Percentiles rank a stretch among this genome's conserved stretches.
Evolutionary conservation across 2,113 vertebrate species (phyloP).

Genomic region (Marcusenius ussheri): DNA sequence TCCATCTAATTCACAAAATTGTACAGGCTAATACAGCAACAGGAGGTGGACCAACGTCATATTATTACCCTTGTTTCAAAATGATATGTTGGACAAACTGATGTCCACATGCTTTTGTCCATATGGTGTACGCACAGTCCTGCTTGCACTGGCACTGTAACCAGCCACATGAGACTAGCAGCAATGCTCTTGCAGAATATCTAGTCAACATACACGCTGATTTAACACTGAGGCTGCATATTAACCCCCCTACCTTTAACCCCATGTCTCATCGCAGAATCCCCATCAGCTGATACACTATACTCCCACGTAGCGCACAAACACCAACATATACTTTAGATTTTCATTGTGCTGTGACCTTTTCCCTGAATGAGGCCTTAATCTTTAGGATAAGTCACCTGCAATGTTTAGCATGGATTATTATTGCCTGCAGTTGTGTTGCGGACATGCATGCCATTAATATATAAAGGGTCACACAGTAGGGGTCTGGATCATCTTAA

Average conservation of each 20-base stretch:
- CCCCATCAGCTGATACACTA: background rate
- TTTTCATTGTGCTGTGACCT: background rate
- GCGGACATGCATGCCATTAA: background rate
- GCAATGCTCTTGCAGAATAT: background rate
- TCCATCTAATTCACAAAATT: background rate
- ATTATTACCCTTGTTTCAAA: background rate
- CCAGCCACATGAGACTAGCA: background rate
- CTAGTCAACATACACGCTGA: background rate
- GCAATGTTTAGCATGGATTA: background rate
- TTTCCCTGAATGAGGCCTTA: background rate
- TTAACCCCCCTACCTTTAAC: background rate
- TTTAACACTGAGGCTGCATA: background rate
- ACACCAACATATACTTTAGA: background rate
- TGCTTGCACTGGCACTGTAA: background rate
- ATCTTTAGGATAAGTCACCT: background rate
- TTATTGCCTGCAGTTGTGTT: background rate
- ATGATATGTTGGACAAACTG: background rate
- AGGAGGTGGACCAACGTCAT: background rate
- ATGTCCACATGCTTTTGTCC: background rate
- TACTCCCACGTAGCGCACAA: background rate
- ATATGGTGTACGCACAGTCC: background rate
- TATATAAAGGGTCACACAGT: background rate
- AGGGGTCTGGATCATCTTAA: background rate
- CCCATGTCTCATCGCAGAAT: background rate
- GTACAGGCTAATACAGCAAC: background rate